Base-by-base conservation (phyloP, 1,140 invertebrate genomes). In the Melipona quadrifasciata region DNA sequence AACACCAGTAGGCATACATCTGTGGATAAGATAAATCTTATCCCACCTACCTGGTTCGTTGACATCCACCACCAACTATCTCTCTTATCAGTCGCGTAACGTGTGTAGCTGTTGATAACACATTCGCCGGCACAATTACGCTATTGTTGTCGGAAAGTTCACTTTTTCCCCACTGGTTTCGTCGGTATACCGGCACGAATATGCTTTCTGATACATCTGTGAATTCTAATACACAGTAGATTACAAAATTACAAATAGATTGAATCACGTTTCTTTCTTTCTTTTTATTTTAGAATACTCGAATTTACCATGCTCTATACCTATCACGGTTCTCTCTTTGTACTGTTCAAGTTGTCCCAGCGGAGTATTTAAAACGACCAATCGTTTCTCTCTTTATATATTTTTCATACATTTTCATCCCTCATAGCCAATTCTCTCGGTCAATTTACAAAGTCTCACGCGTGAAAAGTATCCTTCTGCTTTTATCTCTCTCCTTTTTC, bases 11-110 rank as follows among this genome's bases (percentile, higher is more conserved):
- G 85, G 70, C 70, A 79, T n/a, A 82, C 65, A 87, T 70, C 74
- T 79, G n/a, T n/a, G 74, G 79, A 84, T 88, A 88, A 89, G 85
- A 88, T 86, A 89, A 82, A 74, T 71, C 21, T 82, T 84, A 82
- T 88, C 78, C 78, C 27, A 82, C 64, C 47, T 84, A 88, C 27
- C 68, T 73, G 81, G 78, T 80, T 86, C 87, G 87, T 89, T 89
- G 87, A 88, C 78, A 79, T 73, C 87, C n/a, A 65, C 67, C 14
- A 58, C 47, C 55, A 47, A 8, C 47, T 80, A 82, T 80, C 61
- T 34, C 57, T 24, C 34, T 81, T 88, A 88, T 88, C 84, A 27
- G n/a, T 11, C 51, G 16, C 53, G 31, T 68, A 80, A 83, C 80
- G 17, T 31, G 11, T 72, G 64, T 76, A 74, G 27, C 16, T 14